phyloP scores from a whole-genome alignment of 1,140 invertebrate genomes.

The Tetragonula clypearis region DNA sequence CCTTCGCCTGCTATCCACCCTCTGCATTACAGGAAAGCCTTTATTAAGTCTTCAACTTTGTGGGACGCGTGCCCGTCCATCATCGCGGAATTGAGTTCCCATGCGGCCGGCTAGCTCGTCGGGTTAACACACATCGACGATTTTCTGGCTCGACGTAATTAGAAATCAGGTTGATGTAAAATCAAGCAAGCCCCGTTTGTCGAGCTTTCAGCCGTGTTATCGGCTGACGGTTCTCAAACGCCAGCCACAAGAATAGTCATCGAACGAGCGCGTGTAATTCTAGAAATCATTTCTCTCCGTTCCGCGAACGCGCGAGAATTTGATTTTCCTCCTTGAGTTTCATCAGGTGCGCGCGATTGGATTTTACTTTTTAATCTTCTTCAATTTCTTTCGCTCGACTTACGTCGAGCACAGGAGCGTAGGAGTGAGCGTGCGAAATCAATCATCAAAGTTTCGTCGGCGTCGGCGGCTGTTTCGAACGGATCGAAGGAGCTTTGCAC shows the following conservation, averaged over 20 bases:
- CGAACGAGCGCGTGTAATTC: neutral
- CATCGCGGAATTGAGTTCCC: conserved; percentile 67
- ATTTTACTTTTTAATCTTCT: neutral
- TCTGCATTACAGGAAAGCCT: conserved; percentile 67
- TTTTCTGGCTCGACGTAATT: conserved; percentile 51
- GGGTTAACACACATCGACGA: conserved; percentile 56
- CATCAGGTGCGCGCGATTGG: neutral
- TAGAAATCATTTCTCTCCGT: conserved; percentile 30
- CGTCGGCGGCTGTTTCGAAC: neutral
- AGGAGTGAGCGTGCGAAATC: too few relatives aligned
- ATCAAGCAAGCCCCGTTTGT: neutral
- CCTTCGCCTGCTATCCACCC: conserved; percentile 20
- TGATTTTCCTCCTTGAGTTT: conserved; percentile 29
- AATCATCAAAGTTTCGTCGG: too few relatives aligned
- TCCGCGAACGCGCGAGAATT: conserved; percentile 39
- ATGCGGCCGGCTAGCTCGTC: conserved; percentile 43
- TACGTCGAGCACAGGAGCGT: too few relatives aligned
- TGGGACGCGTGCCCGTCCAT: conserved; percentile 74
- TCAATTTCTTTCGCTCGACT: neutral
- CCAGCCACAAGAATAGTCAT: neutral
- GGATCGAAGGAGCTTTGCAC: neutral
- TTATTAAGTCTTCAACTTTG: conserved; percentile 77
- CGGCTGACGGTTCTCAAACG: neutral
- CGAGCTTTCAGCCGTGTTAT: neutral
- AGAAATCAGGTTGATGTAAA: conserved; percentile 41